Conservation (phyloP, 2,113 vertebrate genomes). For the Dascyllus trimaculatus region DNA sequence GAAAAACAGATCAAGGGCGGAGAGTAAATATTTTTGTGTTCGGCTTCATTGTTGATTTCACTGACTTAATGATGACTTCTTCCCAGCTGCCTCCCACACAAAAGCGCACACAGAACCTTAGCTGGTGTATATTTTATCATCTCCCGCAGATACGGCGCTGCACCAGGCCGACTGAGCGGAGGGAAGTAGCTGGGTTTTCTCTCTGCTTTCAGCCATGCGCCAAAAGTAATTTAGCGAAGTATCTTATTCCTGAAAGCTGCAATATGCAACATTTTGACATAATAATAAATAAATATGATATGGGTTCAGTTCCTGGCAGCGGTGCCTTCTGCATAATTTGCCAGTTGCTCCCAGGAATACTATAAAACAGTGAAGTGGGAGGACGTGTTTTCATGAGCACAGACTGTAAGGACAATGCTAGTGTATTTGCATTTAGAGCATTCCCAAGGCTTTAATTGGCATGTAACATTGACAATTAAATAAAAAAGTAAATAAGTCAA, state of each 20-base stretch:
- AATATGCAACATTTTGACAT: constrained; percentile 49
- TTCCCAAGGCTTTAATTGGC: neutral
- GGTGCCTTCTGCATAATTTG: constrained; percentile 22
- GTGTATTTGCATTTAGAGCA: constrained; percentile 1
- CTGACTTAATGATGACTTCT: constrained; percentile 74
- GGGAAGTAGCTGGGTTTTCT: constrained; percentile 21
- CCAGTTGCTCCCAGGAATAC: constrained; percentile 4
- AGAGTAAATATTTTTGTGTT: constrained; percentile 46
- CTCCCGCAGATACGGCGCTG: constrained; percentile 43
- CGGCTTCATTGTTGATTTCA: constrained; percentile 64
- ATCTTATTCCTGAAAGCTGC: constrained; percentile 7
- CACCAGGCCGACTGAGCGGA: constrained; percentile 45
- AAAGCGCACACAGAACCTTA: constrained; percentile 34
- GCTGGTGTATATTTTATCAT: constrained; percentile 60
- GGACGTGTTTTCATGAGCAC: too few species aligned
- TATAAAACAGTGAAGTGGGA: neutral
- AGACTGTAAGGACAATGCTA: too few species aligned
- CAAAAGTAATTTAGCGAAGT: constrained; percentile 20
- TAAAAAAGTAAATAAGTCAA: neutral
- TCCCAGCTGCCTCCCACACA: constrained; percentile 63
- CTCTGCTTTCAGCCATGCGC: constrained; percentile 32
- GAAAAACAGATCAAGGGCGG: constrained; percentile 40
- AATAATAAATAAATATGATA: constrained; percentile 24
- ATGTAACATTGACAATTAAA: neutral
- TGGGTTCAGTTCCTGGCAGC: constrained; percentile 15